These are phyloP conservation scores for Leptinotarsa defecta DNA, from an alignment of 1,140 invertebrate genomes.

Conservation along the genomic window DNA sequence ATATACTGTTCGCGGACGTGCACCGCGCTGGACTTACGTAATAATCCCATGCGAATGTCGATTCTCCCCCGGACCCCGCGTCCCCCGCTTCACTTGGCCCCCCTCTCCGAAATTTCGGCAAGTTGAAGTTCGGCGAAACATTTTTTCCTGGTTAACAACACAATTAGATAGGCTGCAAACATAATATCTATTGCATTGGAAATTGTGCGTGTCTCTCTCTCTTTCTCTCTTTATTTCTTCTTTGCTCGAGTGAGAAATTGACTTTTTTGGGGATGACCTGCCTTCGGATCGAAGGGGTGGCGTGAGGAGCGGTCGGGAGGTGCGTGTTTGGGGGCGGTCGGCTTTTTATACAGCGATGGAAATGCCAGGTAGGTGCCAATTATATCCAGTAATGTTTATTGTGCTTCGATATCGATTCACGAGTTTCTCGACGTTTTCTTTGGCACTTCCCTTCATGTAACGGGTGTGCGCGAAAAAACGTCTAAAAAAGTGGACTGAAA, in stretches of 20 bases:
- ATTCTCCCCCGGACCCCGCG: conserved; percentile 25
- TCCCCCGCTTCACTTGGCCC: conserved; percentile 27
- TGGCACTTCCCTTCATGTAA: too few species aligned
- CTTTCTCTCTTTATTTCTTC: conserved; percentile 5
- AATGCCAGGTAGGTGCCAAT: conserved; percentile 25
- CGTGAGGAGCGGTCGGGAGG: neutral
- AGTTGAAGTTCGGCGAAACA: conserved; percentile 32
- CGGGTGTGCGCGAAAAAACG: too few species aligned
- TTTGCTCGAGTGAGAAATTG: neutral
- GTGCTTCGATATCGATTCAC: neutral
- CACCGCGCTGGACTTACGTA: conserved; percentile 42
- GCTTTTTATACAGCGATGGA: conserved; percentile 13
- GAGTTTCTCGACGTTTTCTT: too few species aligned
- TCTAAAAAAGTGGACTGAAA: too few species aligned
- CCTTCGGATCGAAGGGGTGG: neutral
- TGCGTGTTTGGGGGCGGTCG: conserved; percentile 1
- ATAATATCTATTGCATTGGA: conserved; percentile 35
- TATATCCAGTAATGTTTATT: neutral
- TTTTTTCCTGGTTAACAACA: conserved; percentile 54
- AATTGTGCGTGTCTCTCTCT: conserved; percentile 28
- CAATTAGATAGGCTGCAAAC: conserved; percentile 48
- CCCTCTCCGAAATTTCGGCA: conserved; percentile 35
- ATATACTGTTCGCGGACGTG: conserved; percentile 42
- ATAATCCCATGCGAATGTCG: conserved; percentile 39
- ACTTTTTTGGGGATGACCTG: neutral